Conservation (phyloP, 2,888 invertebrate species). For the Strigamia maritima region DNA sequence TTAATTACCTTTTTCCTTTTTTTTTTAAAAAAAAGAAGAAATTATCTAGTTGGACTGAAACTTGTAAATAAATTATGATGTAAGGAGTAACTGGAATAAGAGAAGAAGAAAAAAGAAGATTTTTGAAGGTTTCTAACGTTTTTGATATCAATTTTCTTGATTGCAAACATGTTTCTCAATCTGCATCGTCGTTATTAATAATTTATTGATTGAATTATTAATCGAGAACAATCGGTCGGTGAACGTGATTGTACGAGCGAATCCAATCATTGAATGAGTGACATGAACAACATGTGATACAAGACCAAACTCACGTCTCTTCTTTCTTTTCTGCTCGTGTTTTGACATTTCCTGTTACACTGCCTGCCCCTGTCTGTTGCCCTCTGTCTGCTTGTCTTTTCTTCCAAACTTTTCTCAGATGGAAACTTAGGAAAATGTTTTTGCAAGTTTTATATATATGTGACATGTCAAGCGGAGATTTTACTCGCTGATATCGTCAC, state of each 20-base stretch:
- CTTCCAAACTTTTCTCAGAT: constrained; percentile 31
- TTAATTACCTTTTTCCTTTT: neutral
- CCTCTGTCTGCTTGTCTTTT: constrained; percentile 34
- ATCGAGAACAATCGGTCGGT: neutral
- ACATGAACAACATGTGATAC: constrained; percentile 24
- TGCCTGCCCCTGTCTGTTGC: constrained; percentile 32
- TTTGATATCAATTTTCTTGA: no score
- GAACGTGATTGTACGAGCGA: neutral
- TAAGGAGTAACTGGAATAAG: no score
- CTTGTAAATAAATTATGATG: no score
- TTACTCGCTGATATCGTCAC: constrained; percentile 10
- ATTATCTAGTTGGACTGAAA: no score
- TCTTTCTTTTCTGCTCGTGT: constrained; percentile 27
- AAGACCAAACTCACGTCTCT: constrained; percentile 20
- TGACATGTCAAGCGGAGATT: constrained; percentile 28
- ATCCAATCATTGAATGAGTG: constrained; percentile 23
- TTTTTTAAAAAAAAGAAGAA: neutral
- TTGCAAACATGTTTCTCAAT: no score
- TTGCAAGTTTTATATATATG: constrained; percentile 28
- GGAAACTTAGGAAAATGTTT: constrained; percentile 34
- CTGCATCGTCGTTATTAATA: neutral
- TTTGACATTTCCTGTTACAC: constrained; percentile 34
- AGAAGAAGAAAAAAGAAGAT: no score
- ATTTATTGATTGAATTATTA: neutral
- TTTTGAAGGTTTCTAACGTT: no score